Percentiles rank a stretch among this genome's conserved stretches.
phyloP scores from a whole-genome alignment of 1,140 invertebrate genomes.

The Aricia agestis region DNA sequence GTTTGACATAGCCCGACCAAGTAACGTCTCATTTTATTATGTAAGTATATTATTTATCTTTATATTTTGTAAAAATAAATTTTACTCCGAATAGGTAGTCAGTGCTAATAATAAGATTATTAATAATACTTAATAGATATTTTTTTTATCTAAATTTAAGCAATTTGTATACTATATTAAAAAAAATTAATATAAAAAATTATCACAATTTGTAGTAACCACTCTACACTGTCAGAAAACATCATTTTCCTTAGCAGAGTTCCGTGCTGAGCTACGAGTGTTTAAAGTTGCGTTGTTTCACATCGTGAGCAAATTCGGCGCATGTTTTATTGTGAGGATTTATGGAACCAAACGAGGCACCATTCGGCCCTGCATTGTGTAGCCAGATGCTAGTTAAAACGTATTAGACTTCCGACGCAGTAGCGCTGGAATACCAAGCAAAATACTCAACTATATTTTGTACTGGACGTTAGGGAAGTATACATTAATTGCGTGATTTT shows the following conservation, averaged over 20 bases:
- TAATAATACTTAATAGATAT: too few relatives aligned
- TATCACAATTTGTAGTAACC: too few relatives aligned
- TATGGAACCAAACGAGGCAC: slow-evolving; percentile 19
- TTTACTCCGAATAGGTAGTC: too few relatives aligned
- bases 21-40: too few relatives aligned
- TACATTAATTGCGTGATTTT: too few relatives aligned
- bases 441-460: neutral
- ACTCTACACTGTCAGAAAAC: neutral
- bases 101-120: too few relatives aligned
- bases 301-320: neutral
- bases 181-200: too few relatives aligned
- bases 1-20: too few relatives aligned
- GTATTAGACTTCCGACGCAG: slow-evolving; percentile 3
- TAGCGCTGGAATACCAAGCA: neutral
- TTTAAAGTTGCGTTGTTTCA: neutral
- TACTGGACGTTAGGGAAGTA: neutral
- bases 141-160: too few relatives aligned
- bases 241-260: neutral
- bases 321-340: slow-evolving; percentile 14
- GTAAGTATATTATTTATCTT: too few relatives aligned
- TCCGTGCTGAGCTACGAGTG: neutral
- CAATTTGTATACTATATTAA: too few relatives aligned
- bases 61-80: too few relatives aligned
- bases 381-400: slow-evolving; percentile 23
- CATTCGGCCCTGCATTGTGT: slow-evolving; percentile 8